Percentiles rank a stretch among this genome's conserved stretches.
Evolutionary conservation across 2,113 vertebrate genomes (phyloP).

Genomic region (Phalacrocorax pelagicus): DNA sequence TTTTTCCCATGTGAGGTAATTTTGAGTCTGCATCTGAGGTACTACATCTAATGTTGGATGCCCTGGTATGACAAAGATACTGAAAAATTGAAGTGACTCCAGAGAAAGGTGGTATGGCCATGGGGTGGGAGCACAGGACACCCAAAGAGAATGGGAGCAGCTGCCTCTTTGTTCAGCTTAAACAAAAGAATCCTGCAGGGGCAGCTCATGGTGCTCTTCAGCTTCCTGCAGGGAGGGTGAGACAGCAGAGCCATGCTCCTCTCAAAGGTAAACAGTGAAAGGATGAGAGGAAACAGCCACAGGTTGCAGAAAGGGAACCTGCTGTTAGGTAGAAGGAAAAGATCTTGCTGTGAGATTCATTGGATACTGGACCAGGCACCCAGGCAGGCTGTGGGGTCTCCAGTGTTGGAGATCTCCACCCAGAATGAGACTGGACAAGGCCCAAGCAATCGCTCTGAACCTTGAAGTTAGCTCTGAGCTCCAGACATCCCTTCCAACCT

Average conservation of each 20-base stretch:
- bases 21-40: background rate
- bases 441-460: background rate
- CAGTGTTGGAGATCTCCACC: background rate
- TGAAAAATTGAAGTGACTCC: background rate
- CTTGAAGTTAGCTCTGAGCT: background rate
- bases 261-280: background rate
- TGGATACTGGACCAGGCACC: background rate
- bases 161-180: background rate
- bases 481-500: background rate
- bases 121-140: background rate
- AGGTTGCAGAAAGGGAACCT: background rate
- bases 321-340: background rate
- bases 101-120: background rate
- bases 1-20: background rate
- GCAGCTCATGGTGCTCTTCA: background rate
- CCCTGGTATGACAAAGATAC: background rate
- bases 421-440: background rate
- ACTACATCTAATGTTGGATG: background rate
- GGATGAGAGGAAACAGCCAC: background rate
- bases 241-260: background rate
- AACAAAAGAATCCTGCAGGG: background rate
- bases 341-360: rapidly evolving
- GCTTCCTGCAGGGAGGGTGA: background rate
- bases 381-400: background rate
- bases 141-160: background rate